These are phyloP conservation scores for Pyrrhosoma nymphula DNA, from an alignment of 2,888 invertebrate genomes.

Conservation along the genomic window DNA sequence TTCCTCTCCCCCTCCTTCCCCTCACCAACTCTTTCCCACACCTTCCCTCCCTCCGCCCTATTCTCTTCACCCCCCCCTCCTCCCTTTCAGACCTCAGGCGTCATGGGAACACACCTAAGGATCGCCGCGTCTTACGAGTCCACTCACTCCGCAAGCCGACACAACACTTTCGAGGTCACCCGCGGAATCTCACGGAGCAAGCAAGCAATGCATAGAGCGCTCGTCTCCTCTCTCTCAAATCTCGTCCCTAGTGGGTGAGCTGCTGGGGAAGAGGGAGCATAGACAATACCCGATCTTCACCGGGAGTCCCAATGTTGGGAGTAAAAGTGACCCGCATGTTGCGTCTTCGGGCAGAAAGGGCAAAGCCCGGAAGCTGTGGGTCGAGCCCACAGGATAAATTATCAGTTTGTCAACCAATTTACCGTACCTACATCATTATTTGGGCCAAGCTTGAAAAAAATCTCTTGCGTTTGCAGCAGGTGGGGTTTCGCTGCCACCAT, in stretches of 20 bases:
- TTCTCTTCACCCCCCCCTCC: not conserved
- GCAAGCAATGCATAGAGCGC: not conserved
- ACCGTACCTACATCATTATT: too few relatives aligned
- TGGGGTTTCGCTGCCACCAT: too few relatives aligned
- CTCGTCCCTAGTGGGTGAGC: not conserved
- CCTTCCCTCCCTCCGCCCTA: not conserved
- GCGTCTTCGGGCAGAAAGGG: not conserved
- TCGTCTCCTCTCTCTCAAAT: not conserved
- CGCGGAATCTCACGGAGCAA: slow-evolving; percentile 44
- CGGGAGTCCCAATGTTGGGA: not conserved
- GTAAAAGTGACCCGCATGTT: not conserved
- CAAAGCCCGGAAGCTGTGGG: not conserved
- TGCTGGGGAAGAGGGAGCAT: not conserved
- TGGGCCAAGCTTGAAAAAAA: too few relatives aligned
- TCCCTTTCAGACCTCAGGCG: not conserved
- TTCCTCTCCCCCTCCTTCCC: not conserved
- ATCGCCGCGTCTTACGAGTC: not conserved
- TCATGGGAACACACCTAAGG: slow-evolving; percentile 59
- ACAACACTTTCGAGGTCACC: slow-evolving; percentile 38
- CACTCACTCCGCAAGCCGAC: not conserved
- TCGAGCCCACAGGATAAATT: not conserved
- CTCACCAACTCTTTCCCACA: not conserved
- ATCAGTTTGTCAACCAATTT: not conserved
- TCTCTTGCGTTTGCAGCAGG: too few relatives aligned
- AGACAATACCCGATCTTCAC: not conserved